These are phyloP conservation scores for Thecophora atra DNA, from an alignment of 2,888 invertebrate species.

Conservation along the genomic window DNA sequence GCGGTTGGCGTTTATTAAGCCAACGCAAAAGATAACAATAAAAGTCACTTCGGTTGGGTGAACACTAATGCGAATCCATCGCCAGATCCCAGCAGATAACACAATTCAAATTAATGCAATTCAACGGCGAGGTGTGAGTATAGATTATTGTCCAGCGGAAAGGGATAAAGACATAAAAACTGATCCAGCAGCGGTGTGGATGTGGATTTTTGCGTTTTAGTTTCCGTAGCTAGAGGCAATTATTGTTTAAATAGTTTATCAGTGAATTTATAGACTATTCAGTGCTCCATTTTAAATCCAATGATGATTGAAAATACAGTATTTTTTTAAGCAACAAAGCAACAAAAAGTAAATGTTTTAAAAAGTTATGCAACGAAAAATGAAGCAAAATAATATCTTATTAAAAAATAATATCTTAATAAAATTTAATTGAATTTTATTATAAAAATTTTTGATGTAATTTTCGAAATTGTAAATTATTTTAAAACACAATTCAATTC, in stretches of 20 bases:
- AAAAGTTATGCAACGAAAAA: neutral
- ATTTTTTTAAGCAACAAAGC: conserved; percentile 7
- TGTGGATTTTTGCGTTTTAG: neutral
- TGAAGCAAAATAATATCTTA: too few relatives aligned
- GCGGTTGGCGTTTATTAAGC: neutral
- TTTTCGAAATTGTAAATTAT: too few relatives aligned
- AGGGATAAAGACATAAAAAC: neutral
- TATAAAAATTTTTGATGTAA: too few relatives aligned
- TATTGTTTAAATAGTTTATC: conserved; percentile 18
- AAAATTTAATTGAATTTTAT: too few relatives aligned
- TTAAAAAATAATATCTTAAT: too few relatives aligned
- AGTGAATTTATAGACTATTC: neutral
- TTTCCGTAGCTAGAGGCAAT: neutral
- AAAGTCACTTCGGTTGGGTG: neutral
- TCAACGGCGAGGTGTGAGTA: conserved; percentile 6
- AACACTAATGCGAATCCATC: conserved; percentile 16
- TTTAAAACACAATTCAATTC: neutral
- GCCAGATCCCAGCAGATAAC: neutral
- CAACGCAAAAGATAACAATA: neutral
- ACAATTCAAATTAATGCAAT: conserved; percentile 29
- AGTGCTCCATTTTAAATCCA: neutral
- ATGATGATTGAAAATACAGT: neutral
- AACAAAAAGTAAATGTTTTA: too few relatives aligned
- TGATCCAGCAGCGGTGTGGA: neutral
- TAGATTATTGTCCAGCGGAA: neutral